Conservation (phyloP, 2,113 vertebrate genomes). For the Sialia sialis region DNA sequence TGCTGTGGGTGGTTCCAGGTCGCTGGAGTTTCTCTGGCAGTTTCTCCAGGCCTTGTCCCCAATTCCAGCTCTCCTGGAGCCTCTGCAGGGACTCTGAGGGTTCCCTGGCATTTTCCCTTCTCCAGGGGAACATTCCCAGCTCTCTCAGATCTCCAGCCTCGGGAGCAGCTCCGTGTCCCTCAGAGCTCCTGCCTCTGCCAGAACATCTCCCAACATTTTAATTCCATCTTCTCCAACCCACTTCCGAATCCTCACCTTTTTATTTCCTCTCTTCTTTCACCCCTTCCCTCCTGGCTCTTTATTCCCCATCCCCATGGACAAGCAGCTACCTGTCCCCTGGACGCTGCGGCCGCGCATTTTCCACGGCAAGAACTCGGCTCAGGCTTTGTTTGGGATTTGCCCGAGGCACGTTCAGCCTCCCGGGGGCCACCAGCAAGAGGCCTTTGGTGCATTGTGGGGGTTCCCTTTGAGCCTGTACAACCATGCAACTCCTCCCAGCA, state of each 20-base stretch:
- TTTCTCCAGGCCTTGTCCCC: background rate
- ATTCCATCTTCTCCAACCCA: background rate
- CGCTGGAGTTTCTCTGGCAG: background rate
- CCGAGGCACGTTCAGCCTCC: background rate
- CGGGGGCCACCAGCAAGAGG: background rate
- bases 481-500: background rate
- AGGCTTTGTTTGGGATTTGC: background rate
- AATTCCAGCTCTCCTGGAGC: background rate
- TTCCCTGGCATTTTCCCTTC: background rate
- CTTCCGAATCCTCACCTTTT: background rate
- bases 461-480: background rate
- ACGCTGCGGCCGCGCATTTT: fast-evolving
- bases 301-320: fast-evolving
- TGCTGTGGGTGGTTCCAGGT: fast-evolving
- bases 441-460: background rate
- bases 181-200: background rate
- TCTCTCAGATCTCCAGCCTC: background rate
- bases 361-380: fast-evolving
- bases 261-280: fast-evolving
- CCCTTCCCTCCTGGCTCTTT: background rate
- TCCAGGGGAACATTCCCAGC: background rate
- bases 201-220: fast-evolving
- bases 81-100: fast-evolving
- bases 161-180: background rate
- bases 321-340: background rate